A percentile compares a stretch with the other conserved stretches of the same genome.
Evolutionary conservation across 1,140 invertebrate species (phyloP).

Genomic region (Ceratosolen solmsi): DNA sequence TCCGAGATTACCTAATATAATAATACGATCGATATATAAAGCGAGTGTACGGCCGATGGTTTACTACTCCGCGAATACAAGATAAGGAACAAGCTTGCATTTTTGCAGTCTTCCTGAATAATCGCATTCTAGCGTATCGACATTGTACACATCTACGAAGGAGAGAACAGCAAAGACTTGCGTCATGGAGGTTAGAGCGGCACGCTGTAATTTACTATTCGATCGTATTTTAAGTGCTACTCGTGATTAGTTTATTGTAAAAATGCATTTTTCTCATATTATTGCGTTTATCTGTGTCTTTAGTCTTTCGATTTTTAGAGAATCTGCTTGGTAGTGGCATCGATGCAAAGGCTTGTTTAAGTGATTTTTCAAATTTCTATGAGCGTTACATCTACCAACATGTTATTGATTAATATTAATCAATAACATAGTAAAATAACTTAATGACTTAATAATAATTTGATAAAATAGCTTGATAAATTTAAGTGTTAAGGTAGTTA

Average conservation of each 20-base stretch:
- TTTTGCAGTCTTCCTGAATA: neutral
- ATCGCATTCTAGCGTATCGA: neutral
- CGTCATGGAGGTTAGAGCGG: conserved; percentile 39
- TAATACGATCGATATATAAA: conserved; percentile 35
- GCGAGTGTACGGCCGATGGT: neutral
- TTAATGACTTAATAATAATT: too few species aligned
- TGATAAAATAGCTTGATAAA: too few species aligned
- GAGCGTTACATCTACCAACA: too few species aligned
- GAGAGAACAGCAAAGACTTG: neutral
- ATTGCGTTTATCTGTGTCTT: too few species aligned
- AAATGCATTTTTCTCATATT: too few species aligned
- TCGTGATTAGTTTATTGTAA: neutral
- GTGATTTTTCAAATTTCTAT: too few species aligned
- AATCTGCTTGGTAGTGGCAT: too few species aligned
- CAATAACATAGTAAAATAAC: too few species aligned
- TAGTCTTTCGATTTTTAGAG: neutral
- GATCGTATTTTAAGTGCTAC: neutral
- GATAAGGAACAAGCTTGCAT: neutral
- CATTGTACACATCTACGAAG: neutral
- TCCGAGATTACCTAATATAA: conserved; percentile 38
- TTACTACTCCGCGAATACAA: neutral
- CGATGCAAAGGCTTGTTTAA: too few species aligned
- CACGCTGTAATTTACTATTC: conserved; percentile 23
- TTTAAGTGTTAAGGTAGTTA: too few species aligned
- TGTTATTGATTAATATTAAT: too few species aligned